Evolutionary conservation across 2,113 vertebrate species (phyloP), one percentile per base, ranked within the genome.

Genomic region (Pollachius pollachius): DNA sequence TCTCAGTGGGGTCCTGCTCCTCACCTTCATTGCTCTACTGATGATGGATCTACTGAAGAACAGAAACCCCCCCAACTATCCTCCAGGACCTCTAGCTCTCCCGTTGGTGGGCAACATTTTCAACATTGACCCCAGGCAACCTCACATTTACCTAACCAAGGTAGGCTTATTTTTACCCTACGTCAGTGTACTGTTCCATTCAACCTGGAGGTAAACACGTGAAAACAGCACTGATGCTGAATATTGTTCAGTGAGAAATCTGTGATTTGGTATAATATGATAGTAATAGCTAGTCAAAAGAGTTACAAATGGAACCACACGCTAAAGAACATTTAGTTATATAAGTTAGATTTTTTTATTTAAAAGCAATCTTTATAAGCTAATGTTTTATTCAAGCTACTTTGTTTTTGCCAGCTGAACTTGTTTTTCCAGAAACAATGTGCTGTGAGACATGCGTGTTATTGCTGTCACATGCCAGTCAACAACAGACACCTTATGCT

Each of bases 81-180:
- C 95, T 0, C 94, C 94, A 0, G 88, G 90, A 1, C 95, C 94
- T 0, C 64, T 82, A 3, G 0, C 75, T 8, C 37, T 95, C 1
- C 94, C 94, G 4, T 23, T 95, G 4, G 0, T 96, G 0, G 94
- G 94, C 23, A 92, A 92, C n/a, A 0, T 94, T 0, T 76, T 92
- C 17, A 63, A 69, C 69, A 81, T 91, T 13, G 88, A 90, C 74
- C 34, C 76, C 6, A 88, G 86, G 67, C 82, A 91, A 68, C 90
- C 92, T 75, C 89, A 93, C 69, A 79, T 88, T 81, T 90, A 93
- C 65, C 74, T 93, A 8, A 90, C 89, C 19, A 89, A 92, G 90
- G 90, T 93, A 81, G 87, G n/a, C 19, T n/a, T 27, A n/a, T 8
- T 13, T 9, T 48, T 48, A 48, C 9, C 41, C 8, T 48, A 48